A percentile compares a stretch with the other conserved stretches of the same genome.
These are phyloP conservation scores for Xanthorhoe spadicearia DNA, from an alignment of 2,888 invertebrate species.

Conservation along the genomic window DNA sequence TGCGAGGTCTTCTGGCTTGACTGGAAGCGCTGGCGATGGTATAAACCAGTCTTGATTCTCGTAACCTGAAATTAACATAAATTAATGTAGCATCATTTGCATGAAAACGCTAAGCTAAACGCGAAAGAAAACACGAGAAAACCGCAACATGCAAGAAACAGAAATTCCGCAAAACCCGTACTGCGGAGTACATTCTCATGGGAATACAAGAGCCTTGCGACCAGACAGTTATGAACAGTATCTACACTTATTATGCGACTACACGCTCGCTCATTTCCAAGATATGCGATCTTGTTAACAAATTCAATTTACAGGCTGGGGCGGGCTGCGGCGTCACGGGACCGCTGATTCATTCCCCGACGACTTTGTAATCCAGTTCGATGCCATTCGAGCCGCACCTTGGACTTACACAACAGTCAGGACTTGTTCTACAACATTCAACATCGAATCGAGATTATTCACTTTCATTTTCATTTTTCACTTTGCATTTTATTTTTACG, in stretches of 20 bases:
- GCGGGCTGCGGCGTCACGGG: slow-evolving; percentile 55
- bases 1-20: slow-evolving; percentile 89
- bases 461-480: slow-evolving; percentile 39
- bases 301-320: slow-evolving; percentile 46
- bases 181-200: neutral
- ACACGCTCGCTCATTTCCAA: slow-evolving; percentile 21
- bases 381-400: slow-evolving; percentile 37
- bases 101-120: neutral
- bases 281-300: slow-evolving; percentile 42
- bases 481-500: slow-evolving; percentile 23
- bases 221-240: neutral
- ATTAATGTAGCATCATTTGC: slow-evolving; percentile 25
- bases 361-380: slow-evolving; percentile 44
- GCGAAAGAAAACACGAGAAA: neutral
- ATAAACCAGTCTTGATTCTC: slow-evolving; percentile 97
- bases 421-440: slow-evolving; percentile 46
- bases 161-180: neutral
- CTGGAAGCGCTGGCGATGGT: slow-evolving; percentile 92
- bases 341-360: slow-evolving; percentile 57
- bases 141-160: neutral
- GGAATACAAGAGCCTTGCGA: neutral
- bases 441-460: slow-evolving; percentile 29
- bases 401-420: slow-evolving; percentile 35
- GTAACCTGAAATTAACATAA: slow-evolving; percentile 87
- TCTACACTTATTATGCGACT: slow-evolving; percentile 9